Conservation (phyloP, 2,888 invertebrate species). For the Tromatobia lineatoria region DNA sequence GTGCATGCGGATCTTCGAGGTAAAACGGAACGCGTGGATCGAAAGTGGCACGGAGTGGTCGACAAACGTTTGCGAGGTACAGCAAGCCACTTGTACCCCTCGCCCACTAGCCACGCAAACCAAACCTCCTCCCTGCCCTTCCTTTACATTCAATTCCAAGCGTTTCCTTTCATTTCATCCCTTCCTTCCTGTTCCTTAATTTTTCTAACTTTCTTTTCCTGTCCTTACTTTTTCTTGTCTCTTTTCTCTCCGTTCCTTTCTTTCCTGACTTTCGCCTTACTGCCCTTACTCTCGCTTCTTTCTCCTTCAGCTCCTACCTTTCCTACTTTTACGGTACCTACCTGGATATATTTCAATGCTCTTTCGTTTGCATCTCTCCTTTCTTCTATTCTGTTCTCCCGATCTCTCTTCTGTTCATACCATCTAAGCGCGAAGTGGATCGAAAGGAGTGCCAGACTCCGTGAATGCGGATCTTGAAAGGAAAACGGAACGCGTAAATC, state of each 20-base stretch:
- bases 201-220: background rate
- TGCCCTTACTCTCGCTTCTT: no score
- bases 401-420: background rate
- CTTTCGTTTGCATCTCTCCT: background rate
- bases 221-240: background rate
- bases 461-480: conserved; percentile 34
- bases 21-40: conserved; percentile 61
- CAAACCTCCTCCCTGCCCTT: no score
- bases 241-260: no score
- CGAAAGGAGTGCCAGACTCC: conserved; percentile 31
- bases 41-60: conserved; percentile 45
- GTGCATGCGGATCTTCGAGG: conserved; percentile 42
- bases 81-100: background rate
- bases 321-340: no score
- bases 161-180: conserved; percentile 20
- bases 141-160: background rate
- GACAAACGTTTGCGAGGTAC: conserved; percentile 10
- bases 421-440: conserved; percentile 18
- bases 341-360: background rate
- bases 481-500: conserved; percentile 62
- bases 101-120: background rate
- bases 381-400: background rate
- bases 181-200: background rate
- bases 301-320: no score
- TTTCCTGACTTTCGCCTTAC: no score